Conservation (phyloP, 2,888 invertebrate genomes). For the Cryptocheilus praepositus region DNA sequence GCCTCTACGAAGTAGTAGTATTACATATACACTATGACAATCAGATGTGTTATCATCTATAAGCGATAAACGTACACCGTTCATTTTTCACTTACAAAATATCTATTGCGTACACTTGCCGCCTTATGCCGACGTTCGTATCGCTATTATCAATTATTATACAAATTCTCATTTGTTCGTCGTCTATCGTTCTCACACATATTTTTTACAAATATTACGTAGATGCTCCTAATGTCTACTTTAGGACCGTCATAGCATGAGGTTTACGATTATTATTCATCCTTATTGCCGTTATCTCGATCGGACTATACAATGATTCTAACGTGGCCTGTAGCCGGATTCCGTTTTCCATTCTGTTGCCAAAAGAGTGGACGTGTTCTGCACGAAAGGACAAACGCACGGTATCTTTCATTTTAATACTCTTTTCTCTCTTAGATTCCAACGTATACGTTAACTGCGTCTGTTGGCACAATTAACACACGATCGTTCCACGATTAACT, state of each 20-base stretch:
- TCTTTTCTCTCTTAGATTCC: no score
- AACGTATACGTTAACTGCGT: no score
- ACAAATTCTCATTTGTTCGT: conserved; percentile 61
- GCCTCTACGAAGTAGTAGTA: no score
- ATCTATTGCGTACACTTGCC: conserved; percentile 54
- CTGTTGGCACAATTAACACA: no score
- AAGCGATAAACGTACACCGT: conserved; percentile 70
- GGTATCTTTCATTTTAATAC: no score
- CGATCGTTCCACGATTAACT: no score
- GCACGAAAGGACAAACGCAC: no score
- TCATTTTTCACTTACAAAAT: conserved; percentile 72
- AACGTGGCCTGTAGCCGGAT: neutral
- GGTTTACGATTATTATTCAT: conserved; percentile 29
- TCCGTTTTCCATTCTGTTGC: no score
- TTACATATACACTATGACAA: conserved; percentile 63
- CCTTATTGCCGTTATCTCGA: conserved; percentile 40
- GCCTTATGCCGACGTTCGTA: conserved; percentile 15
- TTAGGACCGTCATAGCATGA: conserved; percentile 37
- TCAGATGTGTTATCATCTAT: conserved; percentile 69
- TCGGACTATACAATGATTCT: conserved; percentile 31
- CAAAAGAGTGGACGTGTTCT: no score
- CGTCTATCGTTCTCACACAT: conserved; percentile 53
- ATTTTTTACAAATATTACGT: conserved; percentile 49
- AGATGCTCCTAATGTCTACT: conserved; percentile 47
- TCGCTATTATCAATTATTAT: conserved; percentile 52